phyloP scores from a whole-genome alignment of 92 coral and sea anemone genomes.

The Chrysogorgia sp. region DNA sequence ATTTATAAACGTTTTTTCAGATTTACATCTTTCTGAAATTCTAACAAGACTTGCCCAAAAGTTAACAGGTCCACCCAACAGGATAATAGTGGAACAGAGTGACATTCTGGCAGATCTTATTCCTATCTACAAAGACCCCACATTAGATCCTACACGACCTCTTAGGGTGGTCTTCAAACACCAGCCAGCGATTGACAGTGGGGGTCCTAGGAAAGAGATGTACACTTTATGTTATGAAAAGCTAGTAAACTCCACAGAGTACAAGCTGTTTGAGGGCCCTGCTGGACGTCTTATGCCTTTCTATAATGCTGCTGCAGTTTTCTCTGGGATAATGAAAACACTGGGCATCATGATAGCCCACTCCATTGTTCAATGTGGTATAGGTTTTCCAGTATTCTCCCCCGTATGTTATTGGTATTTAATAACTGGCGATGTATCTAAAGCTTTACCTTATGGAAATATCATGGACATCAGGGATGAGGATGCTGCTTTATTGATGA shows the following conservation, averaged over 20 bases:
- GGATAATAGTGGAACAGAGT: background rate
- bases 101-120: conserved; percentile 12
- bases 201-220: background rate
- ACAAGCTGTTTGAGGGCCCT: conserved; percentile 56
- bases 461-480: conserved; percentile 48
- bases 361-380: conserved; percentile 38
- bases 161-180: background rate
- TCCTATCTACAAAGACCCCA: conserved; percentile 9
- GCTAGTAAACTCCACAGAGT: background rate
- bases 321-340: conserved; percentile 48
- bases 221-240: background rate
- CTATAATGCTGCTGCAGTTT: conserved; percentile 49
- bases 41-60: background rate
- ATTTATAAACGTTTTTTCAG: background rate
- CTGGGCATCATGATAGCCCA: conserved; percentile 40
- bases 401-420: conserved; percentile 38
- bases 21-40: background rate
- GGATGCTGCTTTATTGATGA: conserved; percentile 39
- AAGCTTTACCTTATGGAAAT: conserved; percentile 42
- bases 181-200: conserved; percentile 26
- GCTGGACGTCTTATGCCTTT: conserved; percentile 30
- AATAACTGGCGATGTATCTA: conserved; percentile 48
- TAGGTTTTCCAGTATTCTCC: conserved; percentile 45
- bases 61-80: background rate
- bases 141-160: conserved; percentile 12